These are phyloP conservation scores for Sciurus carolinensis DNA, from an alignment of 2,797 vertebrate species.

Conservation along the genomic window DNA sequence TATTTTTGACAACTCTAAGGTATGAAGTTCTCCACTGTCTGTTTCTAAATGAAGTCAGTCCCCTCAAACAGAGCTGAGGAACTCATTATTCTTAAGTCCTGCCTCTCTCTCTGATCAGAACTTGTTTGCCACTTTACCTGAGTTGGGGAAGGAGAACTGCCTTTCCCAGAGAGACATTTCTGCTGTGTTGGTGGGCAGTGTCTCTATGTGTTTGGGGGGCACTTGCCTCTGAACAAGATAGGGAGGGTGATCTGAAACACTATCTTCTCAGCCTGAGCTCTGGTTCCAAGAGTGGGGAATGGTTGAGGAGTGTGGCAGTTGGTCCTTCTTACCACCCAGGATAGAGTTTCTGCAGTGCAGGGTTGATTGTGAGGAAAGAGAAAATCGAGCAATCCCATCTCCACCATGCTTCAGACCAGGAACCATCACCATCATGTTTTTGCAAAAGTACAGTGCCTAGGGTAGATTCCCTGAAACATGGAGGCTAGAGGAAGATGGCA, in stretches of 20 bases:
- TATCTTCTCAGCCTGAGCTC: neutral
- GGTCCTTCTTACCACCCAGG: neutral
- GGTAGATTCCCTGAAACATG: neutral
- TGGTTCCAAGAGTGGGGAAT: neutral
- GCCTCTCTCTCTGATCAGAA: neutral
- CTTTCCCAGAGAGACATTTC: neutral
- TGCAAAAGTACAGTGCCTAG: neutral
- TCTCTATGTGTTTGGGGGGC: neutral
- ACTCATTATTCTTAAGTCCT: neutral
- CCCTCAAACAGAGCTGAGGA: neutral
- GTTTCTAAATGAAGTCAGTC: neutral
- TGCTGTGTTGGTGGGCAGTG: neutral
- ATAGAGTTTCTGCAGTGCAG: neutral
- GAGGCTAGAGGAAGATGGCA: neutral
- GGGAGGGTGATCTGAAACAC: accelerated
- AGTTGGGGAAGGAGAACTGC: neutral
- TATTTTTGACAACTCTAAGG: neutral
- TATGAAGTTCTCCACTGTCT: neutral
- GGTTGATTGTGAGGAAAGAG: neutral
- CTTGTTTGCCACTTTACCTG: neutral
- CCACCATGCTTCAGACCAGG: neutral
- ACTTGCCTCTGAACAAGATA: neutral
- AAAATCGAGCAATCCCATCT: neutral
- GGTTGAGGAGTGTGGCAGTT: neutral
- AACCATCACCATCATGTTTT: too few species aligned